A percentile compares a stretch with the other conserved stretches of the same genome.
Evolutionary conservation across 2,888 invertebrate genomes (phyloP).

Genomic region (Lochmaea capreae): DNA sequence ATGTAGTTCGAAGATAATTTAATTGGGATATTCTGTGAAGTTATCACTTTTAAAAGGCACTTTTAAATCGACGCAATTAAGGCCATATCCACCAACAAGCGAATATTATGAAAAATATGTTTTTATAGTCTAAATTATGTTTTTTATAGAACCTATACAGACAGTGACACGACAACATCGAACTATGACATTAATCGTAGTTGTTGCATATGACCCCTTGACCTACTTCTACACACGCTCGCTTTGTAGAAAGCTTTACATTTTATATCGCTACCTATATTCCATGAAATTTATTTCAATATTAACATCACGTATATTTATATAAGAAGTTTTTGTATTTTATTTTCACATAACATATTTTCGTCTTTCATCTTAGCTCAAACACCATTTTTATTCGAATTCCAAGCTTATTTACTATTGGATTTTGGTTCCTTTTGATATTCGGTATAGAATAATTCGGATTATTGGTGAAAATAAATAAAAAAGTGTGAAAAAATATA

Average conservation of each 20-base stretch:
- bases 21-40: too few species aligned
- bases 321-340: background rate
- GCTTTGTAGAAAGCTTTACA: constrained; percentile 7
- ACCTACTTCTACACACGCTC: constrained; percentile 18
- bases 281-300: constrained; percentile 23
- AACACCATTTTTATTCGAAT: too few species aligned
- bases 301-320: background rate
- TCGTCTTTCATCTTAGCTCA: background rate
- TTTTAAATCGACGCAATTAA: too few species aligned
- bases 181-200: constrained; percentile 19
- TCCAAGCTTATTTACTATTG: too few species aligned
- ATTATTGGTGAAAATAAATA: too few species aligned
- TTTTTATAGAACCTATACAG: background rate
- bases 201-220: constrained; percentile 25
- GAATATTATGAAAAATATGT: too few species aligned
- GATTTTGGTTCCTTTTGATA: too few species aligned
- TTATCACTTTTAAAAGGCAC: too few species aligned
- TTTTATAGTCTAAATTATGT: background rate
- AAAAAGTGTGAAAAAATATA: too few species aligned
- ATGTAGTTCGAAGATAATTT: too few species aligned
- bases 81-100: too few species aligned
- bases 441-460: too few species aligned
- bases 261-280: constrained; percentile 9
- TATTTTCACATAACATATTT: background rate
- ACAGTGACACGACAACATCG: background rate